Percentiles rank a stretch among this genome's conserved stretches.
Evolutionary conservation across 1,140 invertebrate genomes (phyloP).

Genomic region (Temnothorax longispinosus): DNA sequence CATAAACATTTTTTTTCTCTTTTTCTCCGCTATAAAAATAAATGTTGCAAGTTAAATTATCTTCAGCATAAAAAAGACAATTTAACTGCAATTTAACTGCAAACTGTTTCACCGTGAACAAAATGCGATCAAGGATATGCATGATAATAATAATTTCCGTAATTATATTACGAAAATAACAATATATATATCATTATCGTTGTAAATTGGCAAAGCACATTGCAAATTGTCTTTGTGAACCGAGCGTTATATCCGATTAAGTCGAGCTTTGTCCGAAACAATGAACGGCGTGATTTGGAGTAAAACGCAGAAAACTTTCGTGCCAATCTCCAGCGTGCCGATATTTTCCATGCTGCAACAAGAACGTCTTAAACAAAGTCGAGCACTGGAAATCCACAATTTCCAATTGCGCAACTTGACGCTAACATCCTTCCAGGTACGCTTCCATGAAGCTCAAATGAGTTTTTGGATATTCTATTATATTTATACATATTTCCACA

Average conservation of each 20-base stretch:
- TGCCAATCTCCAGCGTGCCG: conserved; percentile 48
- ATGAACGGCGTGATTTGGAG: conserved; percentile 68
- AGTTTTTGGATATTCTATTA: neutral
- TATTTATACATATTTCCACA: neutral
- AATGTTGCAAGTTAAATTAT: neutral
- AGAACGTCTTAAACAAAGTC: conserved; percentile 21
- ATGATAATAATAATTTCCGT: conserved; percentile 15
- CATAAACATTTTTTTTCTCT: neutral
- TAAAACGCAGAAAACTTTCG: conserved; percentile 43
- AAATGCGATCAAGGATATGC: neutral
- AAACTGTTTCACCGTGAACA: neutral
- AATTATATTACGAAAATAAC: conserved; percentile 5
- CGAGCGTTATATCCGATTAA: neutral
- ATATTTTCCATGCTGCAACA: conserved; percentile 31
- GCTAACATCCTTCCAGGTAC: conserved; percentile 60
- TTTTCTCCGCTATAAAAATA: neutral
- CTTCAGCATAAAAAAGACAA: neutral
- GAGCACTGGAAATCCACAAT: conserved; percentile 49
- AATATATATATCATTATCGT: neutral
- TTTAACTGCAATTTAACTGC: too few species aligned
- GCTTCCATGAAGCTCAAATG: neutral
- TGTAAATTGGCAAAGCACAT: neutral
- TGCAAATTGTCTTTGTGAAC: neutral
- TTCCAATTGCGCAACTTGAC: conserved; percentile 68
- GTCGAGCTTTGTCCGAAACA: neutral